Evolutionary conservation across 1,140 invertebrate genomes (phyloP).

Genomic region (Anastrepha ludens): DNA sequence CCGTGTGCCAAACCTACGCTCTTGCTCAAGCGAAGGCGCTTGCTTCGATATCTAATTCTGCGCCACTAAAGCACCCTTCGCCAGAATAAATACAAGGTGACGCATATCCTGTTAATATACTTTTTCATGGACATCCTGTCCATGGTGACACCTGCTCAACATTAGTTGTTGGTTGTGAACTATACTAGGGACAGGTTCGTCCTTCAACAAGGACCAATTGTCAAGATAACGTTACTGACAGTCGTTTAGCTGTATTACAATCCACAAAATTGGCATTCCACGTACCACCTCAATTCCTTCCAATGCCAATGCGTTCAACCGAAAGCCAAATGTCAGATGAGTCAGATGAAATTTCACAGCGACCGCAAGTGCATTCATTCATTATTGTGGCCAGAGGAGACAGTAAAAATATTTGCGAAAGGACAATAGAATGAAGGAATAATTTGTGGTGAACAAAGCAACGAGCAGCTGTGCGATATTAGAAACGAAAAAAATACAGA

Average conservation of each 20-base stretch:
- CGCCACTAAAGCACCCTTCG: too few species aligned
- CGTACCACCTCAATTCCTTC: not conserved
- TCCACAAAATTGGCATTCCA: not conserved
- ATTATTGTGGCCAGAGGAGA: conserved; percentile 1
- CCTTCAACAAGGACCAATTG: not conserved
- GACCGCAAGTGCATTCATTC: conserved; percentile 32
- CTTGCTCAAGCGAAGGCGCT: too few species aligned
- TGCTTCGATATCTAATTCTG: too few species aligned
- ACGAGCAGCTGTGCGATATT: too few species aligned
- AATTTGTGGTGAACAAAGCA: not conserved
- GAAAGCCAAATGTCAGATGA: conserved; percentile 16
- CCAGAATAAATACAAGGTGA: too few species aligned
- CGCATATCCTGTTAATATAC: not conserved
- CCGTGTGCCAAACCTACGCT: not conserved
- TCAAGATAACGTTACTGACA: not conserved
- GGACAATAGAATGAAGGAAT: not conserved
- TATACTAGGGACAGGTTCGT: not conserved
- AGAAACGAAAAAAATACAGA: too few species aligned
- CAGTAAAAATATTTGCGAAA: conserved; percentile 11
- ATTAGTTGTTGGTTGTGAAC: not conserved
- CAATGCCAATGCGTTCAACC: not conserved
- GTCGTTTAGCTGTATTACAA: not conserved
- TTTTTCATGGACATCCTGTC: not conserved
- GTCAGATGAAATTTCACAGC: conserved; percentile 18
- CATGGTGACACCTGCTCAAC: not conserved